Evolutionary conservation across 2,888 invertebrate species (phyloP).

Genomic region (Arge pagana): DNA sequence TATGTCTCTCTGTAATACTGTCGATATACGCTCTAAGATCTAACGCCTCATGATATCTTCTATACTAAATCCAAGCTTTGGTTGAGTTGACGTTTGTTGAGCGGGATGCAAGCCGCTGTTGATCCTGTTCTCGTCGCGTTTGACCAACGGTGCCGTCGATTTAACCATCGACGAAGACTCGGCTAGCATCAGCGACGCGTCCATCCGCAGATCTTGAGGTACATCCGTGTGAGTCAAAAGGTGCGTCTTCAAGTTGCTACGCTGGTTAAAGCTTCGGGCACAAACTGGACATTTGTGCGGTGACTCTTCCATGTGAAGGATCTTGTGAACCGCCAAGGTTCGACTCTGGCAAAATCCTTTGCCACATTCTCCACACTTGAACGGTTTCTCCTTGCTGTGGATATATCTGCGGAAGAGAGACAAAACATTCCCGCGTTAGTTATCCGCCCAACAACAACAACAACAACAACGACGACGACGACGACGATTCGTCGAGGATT

Average conservation of each 20-base stretch:
- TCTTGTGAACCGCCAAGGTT: constrained; percentile 94
- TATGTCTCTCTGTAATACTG: constrained; percentile 5
- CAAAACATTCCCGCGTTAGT: too few species aligned
- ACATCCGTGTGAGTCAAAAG: constrained; percentile 82
- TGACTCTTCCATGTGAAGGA: constrained; percentile 90
- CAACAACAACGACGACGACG: too few species aligned
- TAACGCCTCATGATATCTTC: constrained; percentile 84
- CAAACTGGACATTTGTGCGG: constrained; percentile 92
- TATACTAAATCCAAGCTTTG: constrained; percentile 79
- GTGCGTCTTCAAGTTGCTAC: constrained; percentile 90
- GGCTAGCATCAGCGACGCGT: constrained; percentile 18
- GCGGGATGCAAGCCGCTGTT: neutral
- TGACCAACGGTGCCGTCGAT: constrained; percentile 27
- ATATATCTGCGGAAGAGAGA: constrained; percentile 94
- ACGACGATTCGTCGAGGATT: too few species aligned
- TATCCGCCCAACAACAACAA: too few species aligned
- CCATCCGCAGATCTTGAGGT: constrained; percentile 57
- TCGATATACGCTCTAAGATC: neutral
- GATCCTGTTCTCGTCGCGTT: constrained; percentile 29
- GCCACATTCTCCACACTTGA: constrained; percentile 95
- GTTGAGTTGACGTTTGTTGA: constrained; percentile 30
- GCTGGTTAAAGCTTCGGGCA: constrained; percentile 87
- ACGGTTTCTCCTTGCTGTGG: constrained; percentile 98
- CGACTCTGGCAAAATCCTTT: constrained; percentile 98
- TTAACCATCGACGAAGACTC: constrained; percentile 28